Base-by-base conservation (phyloP, 30 jellyfish, hydroid and myxozoan genomes). In the Turritopsis dohrnii region DNA sequence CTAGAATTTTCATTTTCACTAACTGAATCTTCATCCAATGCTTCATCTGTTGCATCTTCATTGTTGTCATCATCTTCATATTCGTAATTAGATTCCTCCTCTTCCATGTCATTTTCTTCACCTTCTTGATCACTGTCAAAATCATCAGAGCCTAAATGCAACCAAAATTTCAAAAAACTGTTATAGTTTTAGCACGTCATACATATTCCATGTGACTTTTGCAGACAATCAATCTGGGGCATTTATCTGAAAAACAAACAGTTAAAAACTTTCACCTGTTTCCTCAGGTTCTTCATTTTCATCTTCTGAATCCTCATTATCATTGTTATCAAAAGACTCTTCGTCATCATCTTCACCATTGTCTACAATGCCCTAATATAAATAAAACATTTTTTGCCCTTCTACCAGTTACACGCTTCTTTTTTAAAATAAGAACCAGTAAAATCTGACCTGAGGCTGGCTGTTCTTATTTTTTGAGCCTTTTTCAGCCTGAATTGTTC, bases 261-360 rank as follows among this genome's bases (percentile, higher is more conserved):
- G 60, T 41, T 5, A 3, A 41, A 41, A n/a, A n/a, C n/a, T n/a
- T 41, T 41, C 60, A 80, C 87, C 90, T 72, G 90, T 79, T 88
- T 89, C 89, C 85, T 86, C 91, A 77, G 86, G 94, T 83, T 83
- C 71, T 83, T 92, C 84, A 84, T 77, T 71, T 53, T 85, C 84
- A 87, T 88, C 79, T 84, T 90, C 89, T 65, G 88, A 74, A 79
- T 83, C 85, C 0, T 66, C 87, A 21, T 83, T 71, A 24, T 83
- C 85, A 52, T 83, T 86, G 21, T 83, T 83, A 25, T 66, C 90
- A 52, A 52, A 76, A 16, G 90, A 84, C 19, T 82, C 80, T 16
- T 65, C 85, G 16, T 84, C 87, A 19, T 84, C 94, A n/a, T 89
- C 71, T 13, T 65, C 80, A 29, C 54, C 83, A 65, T 75, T 65